These are phyloP conservation scores for Typhlichthys subterraneus DNA, from an alignment of 2,797 vertebrate species.

Conservation along the genomic window DNA sequence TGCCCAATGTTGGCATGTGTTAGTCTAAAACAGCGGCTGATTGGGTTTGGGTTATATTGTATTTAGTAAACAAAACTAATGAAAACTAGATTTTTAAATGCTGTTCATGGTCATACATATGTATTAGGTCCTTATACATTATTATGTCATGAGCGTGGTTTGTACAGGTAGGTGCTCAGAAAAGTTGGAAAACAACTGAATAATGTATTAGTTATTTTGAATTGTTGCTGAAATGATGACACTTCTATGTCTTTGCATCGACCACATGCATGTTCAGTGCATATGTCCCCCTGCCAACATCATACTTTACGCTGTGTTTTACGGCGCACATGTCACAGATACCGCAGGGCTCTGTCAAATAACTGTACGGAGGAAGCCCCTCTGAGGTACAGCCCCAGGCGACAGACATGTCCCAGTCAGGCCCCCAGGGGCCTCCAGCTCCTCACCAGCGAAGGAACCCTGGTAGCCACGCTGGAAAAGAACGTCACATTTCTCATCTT, in stretches of 20 bases:
- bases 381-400: constrained; percentile 84
- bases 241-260: not conserved
- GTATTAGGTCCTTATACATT: too few relatives aligned
- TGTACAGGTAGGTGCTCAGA: too few relatives aligned
- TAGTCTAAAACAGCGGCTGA: too few relatives aligned
- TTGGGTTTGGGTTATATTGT: too few relatives aligned
- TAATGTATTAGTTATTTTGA: too few relatives aligned
- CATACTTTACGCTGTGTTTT: not conserved
- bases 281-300: not conserved
- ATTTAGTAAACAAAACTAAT: too few relatives aligned
- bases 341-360: constrained; percentile 88
- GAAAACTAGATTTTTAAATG: too few relatives aligned
- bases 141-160: too few relatives aligned
- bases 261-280: not conserved
- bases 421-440: constrained; percentile 86
- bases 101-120: too few relatives aligned
- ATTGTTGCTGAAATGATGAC: too few relatives aligned
- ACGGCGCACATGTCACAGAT: constrained; percentile 69
- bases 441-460: constrained; percentile 84
- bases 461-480: constrained; percentile 82
- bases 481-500: constrained; percentile 91
- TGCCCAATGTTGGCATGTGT: too few relatives aligned
- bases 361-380: constrained; percentile 88
- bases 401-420: constrained; percentile 85
- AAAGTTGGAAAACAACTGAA: too few relatives aligned